Evolutionary conservation across 2,888 invertebrate genomes (phyloP).

Genomic region (Druceiella hillmani): DNA sequence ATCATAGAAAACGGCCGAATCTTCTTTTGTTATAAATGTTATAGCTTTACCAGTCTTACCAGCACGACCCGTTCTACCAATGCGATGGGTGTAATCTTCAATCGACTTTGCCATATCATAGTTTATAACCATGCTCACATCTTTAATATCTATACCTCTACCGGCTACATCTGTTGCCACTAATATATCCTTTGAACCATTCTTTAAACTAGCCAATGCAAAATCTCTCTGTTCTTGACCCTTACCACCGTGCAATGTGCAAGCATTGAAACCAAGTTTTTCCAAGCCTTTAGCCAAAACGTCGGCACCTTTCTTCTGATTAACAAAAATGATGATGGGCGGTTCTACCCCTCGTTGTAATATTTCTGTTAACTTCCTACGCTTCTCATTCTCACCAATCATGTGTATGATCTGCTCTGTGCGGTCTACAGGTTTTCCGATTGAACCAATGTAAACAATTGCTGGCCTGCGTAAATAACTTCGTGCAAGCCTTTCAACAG

Average conservation of each 20-base stretch:
- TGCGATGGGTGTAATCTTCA: slow-evolving; percentile 97
- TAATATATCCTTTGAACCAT: slow-evolving; percentile 93
- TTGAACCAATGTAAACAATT: slow-evolving; percentile 94
- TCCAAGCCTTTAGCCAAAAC: slow-evolving; percentile 95
- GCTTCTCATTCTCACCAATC: slow-evolving; percentile 92
- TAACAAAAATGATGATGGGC: slow-evolving; percentile 99
- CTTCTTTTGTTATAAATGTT: slow-evolving; percentile 96
- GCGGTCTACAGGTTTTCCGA: slow-evolving; percentile 95
- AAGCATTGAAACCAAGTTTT: slow-evolving; percentile 94
- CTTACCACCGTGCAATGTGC: slow-evolving; percentile 98
- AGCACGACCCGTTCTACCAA: slow-evolving; percentile 98
- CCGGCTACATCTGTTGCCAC: slow-evolving; percentile 99
- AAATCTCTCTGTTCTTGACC: slow-evolving; percentile 99
- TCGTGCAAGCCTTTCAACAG: slow-evolving; percentile 93
- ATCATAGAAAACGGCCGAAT: slow-evolving; percentile 92
- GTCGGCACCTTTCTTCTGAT: slow-evolving; percentile 99
- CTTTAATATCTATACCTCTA: slow-evolving; percentile 99
- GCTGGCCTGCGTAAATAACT: slow-evolving; percentile 94
- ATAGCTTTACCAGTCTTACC: slow-evolving; percentile 96
- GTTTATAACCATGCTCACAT: slow-evolving; percentile 98
- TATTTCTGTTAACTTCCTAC: slow-evolving; percentile 93
- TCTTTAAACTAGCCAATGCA: slow-evolving; percentile 93
- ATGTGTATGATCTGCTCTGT: slow-evolving; percentile 97
- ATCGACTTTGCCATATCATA: slow-evolving; percentile 99
- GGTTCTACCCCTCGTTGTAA: slow-evolving; percentile 86